Base-by-base conservation (phyloP, 2,113 vertebrate genomes). In the Neotragus pygmaeus region DNA sequence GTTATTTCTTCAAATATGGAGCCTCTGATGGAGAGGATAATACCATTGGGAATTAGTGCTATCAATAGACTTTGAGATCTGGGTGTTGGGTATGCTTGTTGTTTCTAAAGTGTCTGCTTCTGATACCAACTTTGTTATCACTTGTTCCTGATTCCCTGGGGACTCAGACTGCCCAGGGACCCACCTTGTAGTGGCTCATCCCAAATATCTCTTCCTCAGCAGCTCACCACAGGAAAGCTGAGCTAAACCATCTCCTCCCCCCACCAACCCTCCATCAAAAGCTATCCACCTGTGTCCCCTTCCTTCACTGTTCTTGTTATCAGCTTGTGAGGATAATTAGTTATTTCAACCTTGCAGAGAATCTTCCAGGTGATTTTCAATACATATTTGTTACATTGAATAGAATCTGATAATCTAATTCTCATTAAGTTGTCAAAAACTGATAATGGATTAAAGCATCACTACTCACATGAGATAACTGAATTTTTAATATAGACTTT, bases 341-440 rank as follows among this genome's bases (percentile, higher is more conserved):
- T 94, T 88, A 90, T 36, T 84, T 98, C 81, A 82, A 85, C 4
- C 43, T 94, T 94, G 78, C 36, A 80, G 11, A 91, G 55, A 80
- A 70, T 49, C 60, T 83, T 66, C 57, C 19, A 45, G 19, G 39
- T 94, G 25, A 88, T 96, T 95, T 97, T 86, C 87, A 94, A 80
- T 84, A 95, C 94, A 87, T 96, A 57, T 87, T 92, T 96, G 80
- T 77, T 96, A 96, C n/a, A n/a, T 9, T 82, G 77, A 82, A 97
- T 91, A 82, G 14, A 94, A 91, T 95, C 70, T 78, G 23, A 96
- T 95, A 36, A 85, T 91, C 73, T 90, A 53, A 87, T 90, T 88
- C 36, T 43, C 77, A 95, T 93, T 94, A 97, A 88, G 14, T 91
- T 97, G 86, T 97, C 91, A 95, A 94, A 95, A 96, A 88, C 17